Base-by-base conservation (phyloP, 2,113 vertebrate genomes). In the Nematolebias whitei region DNA sequence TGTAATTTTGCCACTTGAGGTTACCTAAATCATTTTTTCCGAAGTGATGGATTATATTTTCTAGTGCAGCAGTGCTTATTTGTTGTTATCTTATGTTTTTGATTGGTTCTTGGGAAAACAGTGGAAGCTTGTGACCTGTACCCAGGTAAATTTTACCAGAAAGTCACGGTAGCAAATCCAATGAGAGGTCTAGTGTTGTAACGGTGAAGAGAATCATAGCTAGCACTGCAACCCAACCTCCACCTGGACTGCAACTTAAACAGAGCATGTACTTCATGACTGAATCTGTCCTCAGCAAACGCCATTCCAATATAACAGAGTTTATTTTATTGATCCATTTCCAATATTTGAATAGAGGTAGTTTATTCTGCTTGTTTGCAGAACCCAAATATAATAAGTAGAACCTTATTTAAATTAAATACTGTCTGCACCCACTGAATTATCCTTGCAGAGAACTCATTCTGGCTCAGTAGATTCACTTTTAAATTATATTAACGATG, bases 21-120 rank as follows among this genome's bases (percentile, higher is more conserved):
- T 14, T 26, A 45, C 23, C 18, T n/a, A 41, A 71, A 51, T 72
- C 74, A 66, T 74, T 80, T 52, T 35, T 44, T 44, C 9, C 1
- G 20, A 47, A 20, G n/a, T 47, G 44, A 47, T 47, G n/a, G 62
- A 85, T 80, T 62, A 15, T 47, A 45, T 76, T 49, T 65, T 65
- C 71, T 52, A 20, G 38, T 18, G 59, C 26, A 32, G 58, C 5
- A 1, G 44, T 59, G 44, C 29, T 69, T 40, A 64, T 66, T 23
- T 61, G 38, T 64, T 73, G 55, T 43, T 79, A 24, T 52, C 24
- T 52, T 16, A 26, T 26, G 23, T 51, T 35, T 48, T 68, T 74
- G 68, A 76, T 71, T 75, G 56, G 68, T 66, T 66, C n/a, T 26
- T 2, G 23, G n/a, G 60, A 40, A 73, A 78, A 73, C 72, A 84